Percentiles rank a stretch among this genome's conserved stretches.
Conservation (phyloP, 2,797 vertebrate species). For the Pseudomugil gertrudae region DNA sequence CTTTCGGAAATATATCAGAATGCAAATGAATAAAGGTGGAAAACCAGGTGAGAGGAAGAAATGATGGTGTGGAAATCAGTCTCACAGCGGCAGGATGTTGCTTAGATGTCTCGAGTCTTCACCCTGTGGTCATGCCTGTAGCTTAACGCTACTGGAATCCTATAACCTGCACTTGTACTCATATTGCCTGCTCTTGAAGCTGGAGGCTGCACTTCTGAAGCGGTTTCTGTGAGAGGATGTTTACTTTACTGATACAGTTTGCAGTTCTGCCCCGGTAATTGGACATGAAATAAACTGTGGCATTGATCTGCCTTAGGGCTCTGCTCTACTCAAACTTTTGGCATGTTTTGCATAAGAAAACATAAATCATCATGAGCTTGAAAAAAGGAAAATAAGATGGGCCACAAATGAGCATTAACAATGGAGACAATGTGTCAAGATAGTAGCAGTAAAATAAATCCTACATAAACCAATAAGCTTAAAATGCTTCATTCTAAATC, state of each 20-base stretch:
- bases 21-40: constrained; percentile 3
- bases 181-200: constrained; percentile 39
- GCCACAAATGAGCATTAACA: constrained; percentile 1
- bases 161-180: constrained; percentile 56
- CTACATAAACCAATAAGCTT: background rate
- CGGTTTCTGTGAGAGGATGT: constrained; percentile 24
- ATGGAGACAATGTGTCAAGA: background rate
- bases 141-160: constrained; percentile 50
- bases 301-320: constrained; percentile 60
- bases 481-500: constrained; percentile 2
- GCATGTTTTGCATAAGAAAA: constrained; percentile 41
- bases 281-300: constrained; percentile 69
- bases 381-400: constrained; percentile 5
- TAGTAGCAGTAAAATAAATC: background rate
- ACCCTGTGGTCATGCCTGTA: constrained; percentile 52
- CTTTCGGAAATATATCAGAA: background rate
- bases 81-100: constrained; percentile 45
- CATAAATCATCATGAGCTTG: constrained; percentile 8
- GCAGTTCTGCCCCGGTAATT: constrained; percentile 49
- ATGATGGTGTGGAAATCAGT: constrained; percentile 22
- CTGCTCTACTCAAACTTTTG: constrained; percentile 10
- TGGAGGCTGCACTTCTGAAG: constrained; percentile 49
- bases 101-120: constrained; percentile 43
- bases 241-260: constrained; percentile 49
- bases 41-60: constrained; percentile 17